Base-by-base conservation (phyloP, 2,113 vertebrate genomes). In the Hassar affinis region DNA sequence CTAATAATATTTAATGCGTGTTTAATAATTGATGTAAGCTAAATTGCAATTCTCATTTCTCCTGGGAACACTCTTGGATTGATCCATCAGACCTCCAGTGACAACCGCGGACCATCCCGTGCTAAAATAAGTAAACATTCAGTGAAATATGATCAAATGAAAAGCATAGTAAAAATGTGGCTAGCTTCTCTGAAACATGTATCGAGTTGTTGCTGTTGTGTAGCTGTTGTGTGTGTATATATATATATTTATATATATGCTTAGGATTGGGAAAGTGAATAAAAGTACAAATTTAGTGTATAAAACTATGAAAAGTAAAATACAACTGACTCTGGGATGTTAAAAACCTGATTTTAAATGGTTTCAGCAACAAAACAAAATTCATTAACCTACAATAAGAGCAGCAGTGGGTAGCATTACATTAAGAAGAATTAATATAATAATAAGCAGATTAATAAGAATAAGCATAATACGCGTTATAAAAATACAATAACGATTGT, bases 61-160 rank as follows among this genome's bases (percentile, higher is more conserved):
- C 38, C 69, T 69, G 74, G 15, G 81, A 79, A 30, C 69, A 38
- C 79, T 83, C 74, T 52, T 62, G 45, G 78, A 92, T 94, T 91
- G 90, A 92, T 88, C 85, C 83, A 90, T 92, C 89, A 91, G 69
- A 78, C 77, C 76, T 84, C 59, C 81, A 81, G 81, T 91, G 92
- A 93, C 93, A 92, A 90, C 86, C 72, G 87, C 90, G 83, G 69
- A 89, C 87, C 84, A 84, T 84, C 86, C 85, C 86, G 81, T 84
- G 81, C 85, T 89, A 89, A 89, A 90, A 90, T 86, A 89, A 91
- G 89, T 91, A 91, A 92, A 92, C 89, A 91, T 89, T 57, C 45
- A 89, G 85, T 90, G 89, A 89, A 90, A 89, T 88, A 86, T 89
- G 91, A 91, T 72, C 86, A 11, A 42, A 42, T 42, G 38, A 15